Conservation (phyloP, 2,888 invertebrate genomes). For the Epinotia demarniana region DNA sequence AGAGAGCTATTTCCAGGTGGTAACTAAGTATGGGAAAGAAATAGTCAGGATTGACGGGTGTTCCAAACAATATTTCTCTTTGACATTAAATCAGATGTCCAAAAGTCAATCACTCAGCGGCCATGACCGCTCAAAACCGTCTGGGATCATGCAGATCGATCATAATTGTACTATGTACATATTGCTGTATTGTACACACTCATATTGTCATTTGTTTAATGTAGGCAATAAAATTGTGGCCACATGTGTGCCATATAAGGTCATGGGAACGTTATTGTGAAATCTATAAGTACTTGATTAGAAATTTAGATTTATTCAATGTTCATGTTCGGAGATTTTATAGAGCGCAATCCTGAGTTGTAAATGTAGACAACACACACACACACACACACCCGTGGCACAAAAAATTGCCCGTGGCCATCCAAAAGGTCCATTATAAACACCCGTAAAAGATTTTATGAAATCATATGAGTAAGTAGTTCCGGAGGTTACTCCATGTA, state of each 20-base stretch:
- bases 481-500: too few species aligned
- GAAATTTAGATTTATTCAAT: constrained; percentile 14
- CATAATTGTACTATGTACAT: constrained; percentile 5
- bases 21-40: too few species aligned
- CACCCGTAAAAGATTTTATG: too few species aligned
- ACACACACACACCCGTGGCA: too few species aligned
- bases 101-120: constrained; percentile 9
- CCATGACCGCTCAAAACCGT: constrained; percentile 17
- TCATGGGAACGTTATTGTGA: constrained; percentile 48
- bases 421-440: too few species aligned
- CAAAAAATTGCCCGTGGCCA: too few species aligned
- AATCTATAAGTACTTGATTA: constrained; percentile 14
- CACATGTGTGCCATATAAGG: constrained; percentile 48
- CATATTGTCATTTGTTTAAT: constrained; percentile 56
- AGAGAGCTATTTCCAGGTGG: too few species aligned
- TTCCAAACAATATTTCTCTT: too few species aligned
- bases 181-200: constrained; percentile 17
- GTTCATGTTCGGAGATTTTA: neutral
- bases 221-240: constrained; percentile 56
- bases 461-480: too few species aligned
- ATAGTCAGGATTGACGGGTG: too few species aligned
- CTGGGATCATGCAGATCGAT: constrained; percentile 17
- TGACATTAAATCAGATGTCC: constrained; percentile 10
- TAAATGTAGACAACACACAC: too few species aligned
- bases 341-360: neutral